Evolutionary conservation across 2,888 invertebrate genomes (phyloP), one percentile per base, ranked within the genome.

Genomic region (Punctoribates punctum): DNA sequence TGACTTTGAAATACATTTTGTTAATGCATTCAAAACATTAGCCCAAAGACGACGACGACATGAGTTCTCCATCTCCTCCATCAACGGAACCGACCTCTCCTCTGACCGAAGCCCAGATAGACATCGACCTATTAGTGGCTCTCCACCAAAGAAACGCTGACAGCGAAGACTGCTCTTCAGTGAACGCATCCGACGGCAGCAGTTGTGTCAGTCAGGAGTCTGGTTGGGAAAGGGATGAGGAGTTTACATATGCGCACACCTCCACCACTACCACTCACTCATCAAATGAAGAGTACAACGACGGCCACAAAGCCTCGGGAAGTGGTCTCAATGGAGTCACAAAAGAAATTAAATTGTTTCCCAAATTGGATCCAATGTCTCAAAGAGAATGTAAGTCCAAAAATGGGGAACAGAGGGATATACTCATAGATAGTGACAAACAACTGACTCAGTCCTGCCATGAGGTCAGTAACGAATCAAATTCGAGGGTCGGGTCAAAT

Each of bases 151-250:
- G 23, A 42, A 38, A 15, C 23, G 42, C 46, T 20, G 70, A 70
- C 46, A 42, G 42, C 9, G 70, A 70, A 29, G 70, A 70, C 42
- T 42, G 70, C 20, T 38, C 42, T 34, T 70, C 70, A 6, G 9
- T 70, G 1, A 70, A 70, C 15, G 42, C 46, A 13, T 70, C 70
- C 0, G 70, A 70, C n/a, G 70, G 23, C 15, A 70, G 70, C 34
- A 70, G 70, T 70, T 20, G 46, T 46, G 70, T 70, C 1, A 70
- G 70, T 73, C 73, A 51, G 11, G 73, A 73, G 51, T 51, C 20
- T 20, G 73, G 54, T 20, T 73, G 73, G 73, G 73, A 73, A 57
- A 73, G 57, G 48, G 73, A 73, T 73, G 73, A 73, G 1, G 73
- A 73, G 34, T 73, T 73, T 27, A 73, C 57, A 51, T 73, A 48